Evolutionary conservation across 2,797 vertebrate species (phyloP).

Genomic region (Amphiprion clarkii): DNA sequence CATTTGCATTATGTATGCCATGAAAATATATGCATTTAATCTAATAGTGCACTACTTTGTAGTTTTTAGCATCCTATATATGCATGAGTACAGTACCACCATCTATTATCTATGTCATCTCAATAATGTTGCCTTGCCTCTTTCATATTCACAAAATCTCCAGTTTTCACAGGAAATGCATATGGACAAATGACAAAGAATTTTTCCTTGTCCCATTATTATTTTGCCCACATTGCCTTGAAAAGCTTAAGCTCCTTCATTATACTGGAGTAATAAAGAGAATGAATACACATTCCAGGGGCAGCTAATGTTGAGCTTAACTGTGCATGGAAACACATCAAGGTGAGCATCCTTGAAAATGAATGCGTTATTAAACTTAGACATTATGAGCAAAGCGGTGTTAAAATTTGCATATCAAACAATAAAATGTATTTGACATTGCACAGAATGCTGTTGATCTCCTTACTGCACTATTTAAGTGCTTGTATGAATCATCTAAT

Average conservation of each 20-base stretch:
- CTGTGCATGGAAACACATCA: constrained; percentile 14
- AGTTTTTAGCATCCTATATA: constrained; percentile 25
- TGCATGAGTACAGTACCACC: constrained; percentile 15
- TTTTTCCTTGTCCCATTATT: not conserved
- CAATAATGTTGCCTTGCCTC: not conserved
- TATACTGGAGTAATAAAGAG: not conserved
- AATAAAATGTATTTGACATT: constrained; percentile 40
- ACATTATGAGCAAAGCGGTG: not conserved
- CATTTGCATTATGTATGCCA: constrained; percentile 20
- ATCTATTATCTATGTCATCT: constrained; percentile 6
- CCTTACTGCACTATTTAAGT: not conserved
- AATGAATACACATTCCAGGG: constrained; percentile 36
- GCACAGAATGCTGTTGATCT: not conserved
- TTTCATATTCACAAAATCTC: constrained; percentile 17
- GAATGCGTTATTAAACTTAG: constrained; percentile 4
- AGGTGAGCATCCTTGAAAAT: constrained; percentile 1
- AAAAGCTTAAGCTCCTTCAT: not conserved
- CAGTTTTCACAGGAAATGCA: constrained; percentile 7
- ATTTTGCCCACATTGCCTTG: constrained; percentile 5
- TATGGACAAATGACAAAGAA: not conserved
- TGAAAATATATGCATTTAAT: constrained; percentile 44
- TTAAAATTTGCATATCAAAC: constrained; percentile 16
- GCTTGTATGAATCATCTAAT: not conserved
- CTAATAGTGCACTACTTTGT: constrained; percentile 22
- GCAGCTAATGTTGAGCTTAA: constrained; percentile 16